phyloP scores from a whole-genome alignment of 2,888 invertebrate species.

The Rotaria magnacalcarata region DNA sequence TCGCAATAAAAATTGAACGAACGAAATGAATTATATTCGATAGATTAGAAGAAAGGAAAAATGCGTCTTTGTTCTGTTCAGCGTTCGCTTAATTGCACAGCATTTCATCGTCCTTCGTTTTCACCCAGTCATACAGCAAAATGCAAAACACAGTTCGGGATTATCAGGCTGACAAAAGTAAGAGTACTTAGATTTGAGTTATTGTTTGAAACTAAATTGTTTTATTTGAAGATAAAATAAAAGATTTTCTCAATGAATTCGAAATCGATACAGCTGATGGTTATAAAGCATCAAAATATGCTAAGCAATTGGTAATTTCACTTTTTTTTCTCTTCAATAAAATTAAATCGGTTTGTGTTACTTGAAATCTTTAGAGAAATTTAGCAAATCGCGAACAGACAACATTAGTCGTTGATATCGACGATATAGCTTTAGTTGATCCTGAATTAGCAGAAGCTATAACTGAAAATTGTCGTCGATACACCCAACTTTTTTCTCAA shows the following conservation, averaged over 20 bases:
- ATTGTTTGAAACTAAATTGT: neutral
- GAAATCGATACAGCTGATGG: slow-evolving; percentile 38
- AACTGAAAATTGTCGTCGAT: slow-evolving; percentile 76
- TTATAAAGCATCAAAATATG: slow-evolving; percentile 42
- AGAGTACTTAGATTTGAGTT: neutral
- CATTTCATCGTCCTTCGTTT: neutral
- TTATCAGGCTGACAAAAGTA: slow-evolving; percentile 10
- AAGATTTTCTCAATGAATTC: slow-evolving; percentile 30
- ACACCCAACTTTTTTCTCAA: slow-evolving; percentile 75
- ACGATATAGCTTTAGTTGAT: slow-evolving; percentile 68
- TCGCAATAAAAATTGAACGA: too few relatives aligned
- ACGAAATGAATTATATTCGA: neutral
- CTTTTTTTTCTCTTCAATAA: neutral
- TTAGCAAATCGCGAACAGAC: slow-evolving; percentile 83
- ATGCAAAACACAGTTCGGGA: slow-evolving; percentile 33
- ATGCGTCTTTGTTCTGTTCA: neutral
- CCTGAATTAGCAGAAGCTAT: slow-evolving; percentile 73
- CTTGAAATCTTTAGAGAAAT: slow-evolving; percentile 34
- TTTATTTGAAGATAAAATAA: neutral
- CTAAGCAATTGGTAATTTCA: slow-evolving; percentile 38
- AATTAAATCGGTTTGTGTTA: neutral
- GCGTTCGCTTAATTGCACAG: neutral
- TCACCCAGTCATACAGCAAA: neutral
- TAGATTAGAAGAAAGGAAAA: neutral
- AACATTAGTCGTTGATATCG: slow-evolving; percentile 75